Percentiles rank a stretch among this genome's conserved stretches.
Evolutionary conservation across 2,888 invertebrate species (phyloP).

Genomic region (Papilio elwesi): DNA sequence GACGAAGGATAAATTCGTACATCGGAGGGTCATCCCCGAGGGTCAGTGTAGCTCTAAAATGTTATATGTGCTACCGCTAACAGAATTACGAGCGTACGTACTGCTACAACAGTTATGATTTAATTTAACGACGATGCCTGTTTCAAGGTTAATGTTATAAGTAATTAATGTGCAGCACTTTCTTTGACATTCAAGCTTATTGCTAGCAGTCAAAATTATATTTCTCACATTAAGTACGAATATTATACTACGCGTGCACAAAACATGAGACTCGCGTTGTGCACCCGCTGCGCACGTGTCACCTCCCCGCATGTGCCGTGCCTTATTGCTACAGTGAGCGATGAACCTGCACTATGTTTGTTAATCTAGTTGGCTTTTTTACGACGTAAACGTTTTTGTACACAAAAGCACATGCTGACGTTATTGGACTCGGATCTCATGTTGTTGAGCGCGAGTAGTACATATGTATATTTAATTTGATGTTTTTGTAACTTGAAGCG

Average conservation of each 20-base stretch:
- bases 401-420: too few relatives aligned
- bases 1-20: slow-evolving; percentile 71
- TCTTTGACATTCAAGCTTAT: slow-evolving; percentile 1
- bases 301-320: too few relatives aligned
- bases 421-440: too few relatives aligned
- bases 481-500: too few relatives aligned
- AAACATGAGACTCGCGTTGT: too few relatives aligned
- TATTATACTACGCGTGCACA: neutral
- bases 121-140: slow-evolving; percentile 63
- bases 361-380: too few relatives aligned
- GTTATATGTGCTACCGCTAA: slow-evolving; percentile 68
- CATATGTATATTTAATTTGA: too few relatives aligned
- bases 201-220: neutral
- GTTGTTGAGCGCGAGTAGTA: too few relatives aligned
- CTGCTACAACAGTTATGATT: slow-evolving; percentile 67
- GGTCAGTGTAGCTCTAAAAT: slow-evolving; percentile 63
- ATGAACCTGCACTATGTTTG: too few relatives aligned
- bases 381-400: too few relatives aligned
- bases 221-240: slow-evolving; percentile 5
- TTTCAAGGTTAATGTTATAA: slow-evolving; percentile 32
- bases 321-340: too few relatives aligned
- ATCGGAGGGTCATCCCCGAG: slow-evolving; percentile 66
- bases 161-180: slow-evolving; percentile 22
- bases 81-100: slow-evolving; percentile 65
- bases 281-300: too few relatives aligned